Conservation (phyloP, 1,140 invertebrate species). For the Papilio helenus region DNA sequence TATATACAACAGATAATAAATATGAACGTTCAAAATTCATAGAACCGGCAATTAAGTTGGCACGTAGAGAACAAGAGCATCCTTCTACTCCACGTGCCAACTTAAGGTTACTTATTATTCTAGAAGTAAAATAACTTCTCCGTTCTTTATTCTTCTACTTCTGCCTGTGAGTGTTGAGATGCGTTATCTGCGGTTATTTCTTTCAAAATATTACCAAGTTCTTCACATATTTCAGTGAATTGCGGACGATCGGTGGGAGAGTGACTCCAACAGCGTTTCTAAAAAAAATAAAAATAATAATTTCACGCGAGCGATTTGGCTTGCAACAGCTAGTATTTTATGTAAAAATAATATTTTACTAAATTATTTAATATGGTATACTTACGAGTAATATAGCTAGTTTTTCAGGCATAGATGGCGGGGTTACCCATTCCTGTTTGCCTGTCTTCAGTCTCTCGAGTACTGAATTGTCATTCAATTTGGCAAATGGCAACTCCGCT, state of each 20-base stretch:
- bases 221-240: conserved; percentile 79
- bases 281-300: conserved; percentile 56
- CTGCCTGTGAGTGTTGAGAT: conserved; percentile 50
- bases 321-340: too few relatives aligned
- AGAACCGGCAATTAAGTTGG: not conserved
- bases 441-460: conserved; percentile 87
- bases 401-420: conserved; percentile 85
- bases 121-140: not conserved
- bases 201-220: conserved; percentile 56
- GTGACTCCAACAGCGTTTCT: conserved; percentile 85
- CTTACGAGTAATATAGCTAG: conserved; percentile 86
- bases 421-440: conserved; percentile 86
- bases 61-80: not conserved
- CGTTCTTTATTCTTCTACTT: conserved; percentile 41
- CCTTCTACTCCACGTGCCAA: not conserved
- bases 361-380: conserved; percentile 29
- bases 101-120: not conserved
- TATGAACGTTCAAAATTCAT: not conserved
- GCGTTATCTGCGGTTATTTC: conserved; percentile 57
- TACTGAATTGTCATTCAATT: conserved; percentile 90
- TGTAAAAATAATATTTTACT: too few relatives aligned
- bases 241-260: conserved; percentile 87
- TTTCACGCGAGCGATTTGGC: too few relatives aligned
- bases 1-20: conserved; percentile 20
- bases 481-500: conserved; percentile 93